phyloP scores from a whole-genome alignment of 2,113 vertebrate genomes.

The Pongo abelii region DNA sequence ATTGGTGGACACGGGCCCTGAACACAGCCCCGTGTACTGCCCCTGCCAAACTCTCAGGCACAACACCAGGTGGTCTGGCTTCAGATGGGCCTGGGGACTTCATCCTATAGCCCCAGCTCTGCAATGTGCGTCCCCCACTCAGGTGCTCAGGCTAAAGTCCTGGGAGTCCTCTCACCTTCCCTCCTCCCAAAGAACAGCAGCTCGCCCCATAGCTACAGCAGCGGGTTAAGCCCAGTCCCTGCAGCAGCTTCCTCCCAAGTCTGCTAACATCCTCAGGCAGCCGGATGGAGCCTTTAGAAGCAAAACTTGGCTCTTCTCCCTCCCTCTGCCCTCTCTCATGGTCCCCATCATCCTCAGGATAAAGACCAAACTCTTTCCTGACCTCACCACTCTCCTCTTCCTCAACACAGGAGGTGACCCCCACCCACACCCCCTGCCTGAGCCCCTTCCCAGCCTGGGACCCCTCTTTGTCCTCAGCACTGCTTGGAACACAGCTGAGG shows the following conservation, averaged over 20 bases:
- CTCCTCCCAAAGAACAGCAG: not conserved
- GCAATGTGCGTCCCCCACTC: not conserved
- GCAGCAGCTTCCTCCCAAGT: not conserved
- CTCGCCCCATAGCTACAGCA: not conserved
- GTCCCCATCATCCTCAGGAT: not conserved
- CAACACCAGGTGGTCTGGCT: not conserved
- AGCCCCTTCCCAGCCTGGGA: not conserved
- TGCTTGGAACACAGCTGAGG: not conserved
- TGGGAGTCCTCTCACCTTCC: not conserved
- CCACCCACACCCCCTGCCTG: rapidly evolving
- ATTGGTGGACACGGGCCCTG: rapidly evolving
- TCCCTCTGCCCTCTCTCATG: not conserved
- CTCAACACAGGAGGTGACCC: too few species aligned
- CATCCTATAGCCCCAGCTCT: not conserved
- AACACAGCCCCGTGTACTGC: not conserved
- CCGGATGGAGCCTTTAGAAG: rapidly evolving
- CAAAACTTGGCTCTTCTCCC: not conserved
- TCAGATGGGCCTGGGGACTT: not conserved
- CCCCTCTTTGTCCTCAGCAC: not conserved
- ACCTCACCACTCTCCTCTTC: too few species aligned
- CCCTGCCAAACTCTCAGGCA: not conserved
- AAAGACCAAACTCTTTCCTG: not conserved
- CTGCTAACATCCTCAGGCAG: not conserved
- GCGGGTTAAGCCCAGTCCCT: not conserved
- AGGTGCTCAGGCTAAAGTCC: too few species aligned